Evolutionary conservation across 2,888 invertebrate species (phyloP).

Genomic region (Sepioteuthis lessoniana): DNA sequence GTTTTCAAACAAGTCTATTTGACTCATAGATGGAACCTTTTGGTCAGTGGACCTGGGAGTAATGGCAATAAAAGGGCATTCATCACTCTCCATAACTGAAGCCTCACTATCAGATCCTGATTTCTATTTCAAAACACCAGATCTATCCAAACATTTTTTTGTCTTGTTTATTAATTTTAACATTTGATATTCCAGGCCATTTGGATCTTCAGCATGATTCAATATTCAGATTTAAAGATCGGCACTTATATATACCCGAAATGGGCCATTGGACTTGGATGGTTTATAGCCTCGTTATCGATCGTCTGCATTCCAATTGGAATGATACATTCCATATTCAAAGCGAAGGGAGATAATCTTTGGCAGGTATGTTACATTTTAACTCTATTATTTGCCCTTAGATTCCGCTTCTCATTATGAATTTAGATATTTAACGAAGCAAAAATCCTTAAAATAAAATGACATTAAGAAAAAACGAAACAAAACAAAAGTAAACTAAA

Average conservation of each 20-base stretch:
- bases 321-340: conserved; percentile 81
- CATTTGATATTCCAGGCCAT: conserved; percentile 80
- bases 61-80: too few relatives aligned
- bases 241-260: conserved; percentile 87
- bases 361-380: conserved; percentile 80
- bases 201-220: conserved; percentile 90
- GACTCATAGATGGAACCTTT: too few relatives aligned
- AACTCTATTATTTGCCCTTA: conserved; percentile 34
- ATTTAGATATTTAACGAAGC: neutral
- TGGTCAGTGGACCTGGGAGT: too few relatives aligned
- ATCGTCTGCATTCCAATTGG: conserved; percentile 89
- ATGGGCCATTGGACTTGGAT: conserved; percentile 88
- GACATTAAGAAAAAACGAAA: too few relatives aligned
- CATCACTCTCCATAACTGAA: too few relatives aligned
- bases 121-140: too few relatives aligned
- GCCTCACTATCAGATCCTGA: too few relatives aligned
- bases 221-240: conserved; percentile 89
- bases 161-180: too few relatives aligned
- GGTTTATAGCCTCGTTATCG: conserved; percentile 88
- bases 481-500: too few relatives aligned
- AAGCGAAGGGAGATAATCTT: conserved; percentile 83
- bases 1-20: too few relatives aligned
- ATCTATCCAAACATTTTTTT: too few relatives aligned
- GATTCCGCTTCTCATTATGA: neutral
- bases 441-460: too few relatives aligned